Percentiles rank a stretch among this genome's conserved stretches.
Evolutionary conservation across 2,113 vertebrate species (phyloP).

Genomic region (Chelonoidis abingdonii): DNA sequence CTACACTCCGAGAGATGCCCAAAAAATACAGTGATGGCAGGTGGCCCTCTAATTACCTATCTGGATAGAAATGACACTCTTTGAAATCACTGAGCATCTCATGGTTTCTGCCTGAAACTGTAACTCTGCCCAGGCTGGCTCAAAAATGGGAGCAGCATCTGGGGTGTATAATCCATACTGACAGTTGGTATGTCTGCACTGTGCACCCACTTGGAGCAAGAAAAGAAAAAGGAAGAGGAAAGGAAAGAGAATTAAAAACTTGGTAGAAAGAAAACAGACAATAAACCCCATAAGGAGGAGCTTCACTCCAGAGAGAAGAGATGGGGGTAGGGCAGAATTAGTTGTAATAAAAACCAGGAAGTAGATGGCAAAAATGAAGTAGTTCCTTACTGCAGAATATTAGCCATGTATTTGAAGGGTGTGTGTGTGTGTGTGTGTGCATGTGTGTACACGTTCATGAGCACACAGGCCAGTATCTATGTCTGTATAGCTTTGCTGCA

Average conservation of each 20-base stretch:
- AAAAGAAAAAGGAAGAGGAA: neutral
- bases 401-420: neutral
- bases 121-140: neutral
- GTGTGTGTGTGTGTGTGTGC: neutral
- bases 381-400: neutral
- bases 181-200: neutral
- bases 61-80: neutral
- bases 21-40: neutral
- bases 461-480: neutral
- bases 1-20: neutral
- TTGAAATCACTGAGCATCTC: neutral
- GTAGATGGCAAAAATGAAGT: neutral
- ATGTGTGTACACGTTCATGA: neutral
- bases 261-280: neutral
- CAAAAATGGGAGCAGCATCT: neutral
- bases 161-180: neutral
- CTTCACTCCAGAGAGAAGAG: neutral
- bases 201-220: neutral
- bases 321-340: neutral
- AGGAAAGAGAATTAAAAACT: neutral
- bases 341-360: neutral
- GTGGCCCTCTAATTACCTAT: neutral
- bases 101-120: neutral
- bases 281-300: neutral
- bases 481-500: neutral